Conservation (phyloP, 2,888 invertebrate genomes). For the Operophtera brumata region DNA sequence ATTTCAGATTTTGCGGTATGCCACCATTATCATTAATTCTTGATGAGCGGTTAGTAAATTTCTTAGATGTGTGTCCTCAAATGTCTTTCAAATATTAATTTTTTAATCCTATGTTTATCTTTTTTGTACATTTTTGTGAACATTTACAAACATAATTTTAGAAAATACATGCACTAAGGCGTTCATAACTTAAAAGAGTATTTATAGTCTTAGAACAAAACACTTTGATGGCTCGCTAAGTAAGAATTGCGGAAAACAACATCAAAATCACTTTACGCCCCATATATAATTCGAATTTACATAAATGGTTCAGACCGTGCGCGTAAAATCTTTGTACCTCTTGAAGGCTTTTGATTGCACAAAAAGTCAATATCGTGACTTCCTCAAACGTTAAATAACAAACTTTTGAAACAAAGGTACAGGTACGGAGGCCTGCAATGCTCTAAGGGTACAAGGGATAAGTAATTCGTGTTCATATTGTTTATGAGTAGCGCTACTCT, state of each 20-base stretch:
- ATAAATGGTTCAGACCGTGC: slow-evolving; percentile 9
- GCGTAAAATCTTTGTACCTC: slow-evolving; percentile 3
- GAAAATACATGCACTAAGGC: too few relatives aligned
- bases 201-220: too few relatives aligned
- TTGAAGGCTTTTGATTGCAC: slow-evolving; percentile 10
- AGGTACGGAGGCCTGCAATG: too few relatives aligned
- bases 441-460: slow-evolving; percentile 4
- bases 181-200: too few relatives aligned
- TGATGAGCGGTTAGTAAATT: too few relatives aligned
- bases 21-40: too few relatives aligned
- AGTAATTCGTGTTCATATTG: not conserved
- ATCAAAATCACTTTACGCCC: slow-evolving; percentile 5
- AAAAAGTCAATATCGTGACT: slow-evolving; percentile 34
- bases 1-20: too few relatives aligned
- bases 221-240: not conserved
- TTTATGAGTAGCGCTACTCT: not conserved
- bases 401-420: slow-evolving; percentile 13
- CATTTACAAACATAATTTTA: too few relatives aligned
- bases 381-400: slow-evolving; percentile 20
- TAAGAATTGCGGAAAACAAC: slow-evolving; percentile 7
- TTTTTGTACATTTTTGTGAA: too few relatives aligned
- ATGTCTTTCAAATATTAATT: too few relatives aligned
- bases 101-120: too few relatives aligned
- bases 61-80: too few relatives aligned
- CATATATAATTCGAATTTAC: slow-evolving; percentile 7